Percentiles rank a stretch among this genome's conserved stretches.
These are phyloP conservation scores for Parotia lawesii DNA, from an alignment of 2,113 vertebrate genomes.

Conservation along the genomic window DNA sequence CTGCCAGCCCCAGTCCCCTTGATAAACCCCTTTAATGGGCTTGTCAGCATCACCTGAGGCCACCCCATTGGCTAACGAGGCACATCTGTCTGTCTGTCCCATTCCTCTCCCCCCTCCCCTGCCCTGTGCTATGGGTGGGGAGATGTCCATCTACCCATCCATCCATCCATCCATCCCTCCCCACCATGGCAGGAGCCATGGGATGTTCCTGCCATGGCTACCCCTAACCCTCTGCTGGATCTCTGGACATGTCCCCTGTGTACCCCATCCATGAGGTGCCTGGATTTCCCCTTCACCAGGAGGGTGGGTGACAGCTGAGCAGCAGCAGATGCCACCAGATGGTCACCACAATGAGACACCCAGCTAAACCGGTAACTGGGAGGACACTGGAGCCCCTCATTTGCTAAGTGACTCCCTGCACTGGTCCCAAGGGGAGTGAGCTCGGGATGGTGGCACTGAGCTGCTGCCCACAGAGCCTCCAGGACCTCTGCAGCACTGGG, in stretches of 20 bases:
- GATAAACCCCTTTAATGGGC: conserved; percentile 30
- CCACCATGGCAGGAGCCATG: accelerated
- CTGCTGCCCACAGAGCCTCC: neutral
- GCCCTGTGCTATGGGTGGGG: neutral
- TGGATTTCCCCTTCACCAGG: neutral
- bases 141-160: neutral
- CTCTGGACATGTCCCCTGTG: accelerated
- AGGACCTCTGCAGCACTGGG: neutral
- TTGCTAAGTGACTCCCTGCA: neutral
- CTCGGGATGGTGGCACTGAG: neutral
- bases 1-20: neutral
- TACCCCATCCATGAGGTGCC: accelerated
- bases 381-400: neutral
- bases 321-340: conserved; percentile 44
- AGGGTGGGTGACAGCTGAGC: neutral
- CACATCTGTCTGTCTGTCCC: neutral
- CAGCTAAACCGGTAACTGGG: neutral
- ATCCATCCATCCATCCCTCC: neutral
- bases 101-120: no score
- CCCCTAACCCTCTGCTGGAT: neutral
- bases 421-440: accelerated
- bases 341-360: neutral
- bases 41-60: conserved; percentile 12
- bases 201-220: neutral
- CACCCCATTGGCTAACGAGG: neutral